A percentile compares a stretch with the other conserved stretches of the same genome.
Conservation (phyloP, 1,140 invertebrate species). For the Yoshiicerus persimilis region DNA sequence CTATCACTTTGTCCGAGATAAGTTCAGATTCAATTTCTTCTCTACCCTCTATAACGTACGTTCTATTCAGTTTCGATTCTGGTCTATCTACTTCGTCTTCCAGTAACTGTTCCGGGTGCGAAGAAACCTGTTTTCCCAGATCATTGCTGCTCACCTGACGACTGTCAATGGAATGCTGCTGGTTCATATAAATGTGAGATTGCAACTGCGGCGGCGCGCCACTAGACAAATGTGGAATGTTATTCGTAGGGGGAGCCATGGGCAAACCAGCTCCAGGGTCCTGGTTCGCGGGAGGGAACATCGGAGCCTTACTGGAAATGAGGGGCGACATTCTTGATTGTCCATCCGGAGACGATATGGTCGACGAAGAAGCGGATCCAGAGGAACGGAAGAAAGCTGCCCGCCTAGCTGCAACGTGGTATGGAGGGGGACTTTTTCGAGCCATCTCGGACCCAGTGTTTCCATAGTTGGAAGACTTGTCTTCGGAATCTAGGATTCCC, state of each 20-base stretch:
- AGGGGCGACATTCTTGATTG: neutral
- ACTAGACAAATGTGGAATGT: neutral
- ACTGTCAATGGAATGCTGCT: neutral
- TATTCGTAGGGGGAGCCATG: neutral
- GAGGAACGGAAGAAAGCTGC: constrained; percentile 45
- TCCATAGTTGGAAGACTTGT: neutral
- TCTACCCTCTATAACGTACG: neutral
- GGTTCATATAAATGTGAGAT: neutral
- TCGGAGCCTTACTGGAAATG: neutral
- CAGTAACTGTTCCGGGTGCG: neutral
- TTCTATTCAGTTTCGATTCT: neutral
- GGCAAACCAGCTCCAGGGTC: neutral
- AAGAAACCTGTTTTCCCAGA: neutral
- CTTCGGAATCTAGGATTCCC: neutral
- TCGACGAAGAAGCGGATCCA: neutral
- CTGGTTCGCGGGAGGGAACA: neutral
- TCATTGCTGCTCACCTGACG: neutral
- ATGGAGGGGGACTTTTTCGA: constrained; percentile 42
- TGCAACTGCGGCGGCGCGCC: neutral
- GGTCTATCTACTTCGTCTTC: neutral
- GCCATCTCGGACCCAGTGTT: neutral
- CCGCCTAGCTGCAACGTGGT: constrained; percentile 45
- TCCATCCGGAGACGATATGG: neutral
- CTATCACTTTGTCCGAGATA: neutral
- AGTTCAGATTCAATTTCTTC: neutral